Base-by-base conservation (phyloP, 2,113 vertebrate species). In the Thymallus thymallus region DNA sequence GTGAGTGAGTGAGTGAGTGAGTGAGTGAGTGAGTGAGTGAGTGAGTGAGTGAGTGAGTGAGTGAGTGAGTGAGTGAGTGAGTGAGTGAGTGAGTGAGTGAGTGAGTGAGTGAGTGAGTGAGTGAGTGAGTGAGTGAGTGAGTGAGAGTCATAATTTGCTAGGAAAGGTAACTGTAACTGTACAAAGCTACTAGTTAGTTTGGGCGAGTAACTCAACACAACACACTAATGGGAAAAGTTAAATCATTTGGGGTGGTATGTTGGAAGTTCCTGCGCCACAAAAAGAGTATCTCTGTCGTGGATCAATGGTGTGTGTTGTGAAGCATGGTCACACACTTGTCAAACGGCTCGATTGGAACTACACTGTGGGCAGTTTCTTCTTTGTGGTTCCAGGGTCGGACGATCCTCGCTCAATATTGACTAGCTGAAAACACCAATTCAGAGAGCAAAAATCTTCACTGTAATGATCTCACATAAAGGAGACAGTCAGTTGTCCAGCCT, bases 311-410 rank as follows among this genome's bases (percentile, higher is more conserved):
- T 55, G 32, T 48, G 68, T 74, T 35, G 72, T 9, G 69, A 80
- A 6, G 75, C 60, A 16, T 62, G 63, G 70, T n/a, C 24, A 71
- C 75, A 70, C 62, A 30, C 72, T 77, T 63, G 71, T 74, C 56
- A 63, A 73, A 48, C 45, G 18, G 23, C 69, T 81, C 35, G 72
- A 81, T 71, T 7, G 9, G 0, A 35, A 62, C 68, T 41, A 41
- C 35, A 41, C 35, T 41, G 35, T 7, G 2, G 35, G 35, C 35
- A 41, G 35, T 41, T 41, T 41, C 35, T 66, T 69, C 55, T 67
- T 20, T 35, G 60, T 41, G 24, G 51, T 68, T 24, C 10, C 22
- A n/a, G 24, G 29, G 63, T 1, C 23, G 7, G 23, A 20, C 63
- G 6, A 18, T 26, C 29, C 18, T 66, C 24, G 24, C 63, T 66